Conservation (phyloP, 2,113 vertebrate species). For the Odontesthes bonariensis region DNA sequence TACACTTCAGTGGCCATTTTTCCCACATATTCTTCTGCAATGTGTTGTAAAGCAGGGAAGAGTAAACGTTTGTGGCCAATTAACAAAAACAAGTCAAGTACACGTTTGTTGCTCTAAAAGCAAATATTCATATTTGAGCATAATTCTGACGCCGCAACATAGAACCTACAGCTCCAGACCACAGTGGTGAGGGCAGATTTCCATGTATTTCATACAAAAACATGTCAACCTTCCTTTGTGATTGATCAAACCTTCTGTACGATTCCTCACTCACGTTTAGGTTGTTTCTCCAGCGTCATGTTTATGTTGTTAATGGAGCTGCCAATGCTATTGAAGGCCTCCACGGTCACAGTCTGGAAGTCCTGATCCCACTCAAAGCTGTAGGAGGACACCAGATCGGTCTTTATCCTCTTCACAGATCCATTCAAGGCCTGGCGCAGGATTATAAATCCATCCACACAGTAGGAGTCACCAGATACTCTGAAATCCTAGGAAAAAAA, state of each 20-base stretch:
- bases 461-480: slow-evolving; percentile 80
- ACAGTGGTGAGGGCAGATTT: background rate
- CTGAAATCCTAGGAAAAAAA: slow-evolving; percentile 81
- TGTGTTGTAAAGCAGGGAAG: background rate
- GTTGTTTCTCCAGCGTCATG: slow-evolving; percentile 85
- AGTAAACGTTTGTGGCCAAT: too few species aligned
- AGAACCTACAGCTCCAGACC: background rate
- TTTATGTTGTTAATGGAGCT: slow-evolving; percentile 87
- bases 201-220: too few species aligned
- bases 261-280: slow-evolving; percentile 78
- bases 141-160: too few species aligned
- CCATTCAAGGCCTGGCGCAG: slow-evolving; percentile 74
- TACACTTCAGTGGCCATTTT: too few species aligned
- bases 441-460: slow-evolving; percentile 85
- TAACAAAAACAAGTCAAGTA: too few species aligned
- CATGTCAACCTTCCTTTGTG: background rate
- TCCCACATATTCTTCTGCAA: background rate
- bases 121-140: too few species aligned
- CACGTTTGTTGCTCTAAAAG: too few species aligned
- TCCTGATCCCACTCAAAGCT: slow-evolving; percentile 86
- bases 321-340: slow-evolving; percentile 89
- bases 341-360: slow-evolving; percentile 84
- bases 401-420: slow-evolving; percentile 67
- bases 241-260: background rate
- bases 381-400: slow-evolving; percentile 77